Evolutionary conservation across 2,113 vertebrate genomes (phyloP), one percentile per base, ranked within the genome.

Genomic region (Protomyctophum bolini): DNA sequence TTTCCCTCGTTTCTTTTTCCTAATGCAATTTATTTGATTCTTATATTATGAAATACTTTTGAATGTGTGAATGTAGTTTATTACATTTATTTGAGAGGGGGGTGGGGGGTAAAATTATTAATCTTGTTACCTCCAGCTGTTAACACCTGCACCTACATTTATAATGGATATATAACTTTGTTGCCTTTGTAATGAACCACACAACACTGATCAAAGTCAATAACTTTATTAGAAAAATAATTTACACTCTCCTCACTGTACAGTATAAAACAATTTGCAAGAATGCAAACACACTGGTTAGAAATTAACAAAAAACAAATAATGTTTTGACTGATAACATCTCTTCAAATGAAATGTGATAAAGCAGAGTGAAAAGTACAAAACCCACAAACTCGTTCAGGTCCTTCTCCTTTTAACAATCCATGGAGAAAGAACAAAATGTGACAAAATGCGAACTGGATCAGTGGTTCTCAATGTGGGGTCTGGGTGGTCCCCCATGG

Each of bases 211-310:
- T 85, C 60, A 81, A 84, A 88, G 94, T 96, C 94, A 96, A 96
- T 94, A 95, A 94, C 94, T 97, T 98, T 98, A 97, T 97, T 98
- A 97, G 94, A 97, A 97, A 97, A 97, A 98, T 97, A 97, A 94
- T 94, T 96, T 96, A 94, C 94, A 95, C 91, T 96, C 94, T 92
- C 94, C 94, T 97, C 93, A 94, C 94, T 96, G 95, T 96, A 96
- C 95, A 96, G 94, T 97, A 98, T 96, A 97, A 99, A 97, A 98
- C 95, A 97, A 95, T 96, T 96, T 96, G 94, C 95, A 96, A 95
- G 91, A 96, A 96, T 95, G 94, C 94, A 96, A 95, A 91, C 95
- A 96, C 94, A 93, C 93, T 96, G 92, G 94, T 96, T 96, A 96
- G 93, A 94, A 94, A 96, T 95, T 93, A 94, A 94, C 91, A 94